These are phyloP conservation scores for Porites rus DNA, from an alignment of 92 coral and sea anemone species.

Conservation along the genomic window DNA sequence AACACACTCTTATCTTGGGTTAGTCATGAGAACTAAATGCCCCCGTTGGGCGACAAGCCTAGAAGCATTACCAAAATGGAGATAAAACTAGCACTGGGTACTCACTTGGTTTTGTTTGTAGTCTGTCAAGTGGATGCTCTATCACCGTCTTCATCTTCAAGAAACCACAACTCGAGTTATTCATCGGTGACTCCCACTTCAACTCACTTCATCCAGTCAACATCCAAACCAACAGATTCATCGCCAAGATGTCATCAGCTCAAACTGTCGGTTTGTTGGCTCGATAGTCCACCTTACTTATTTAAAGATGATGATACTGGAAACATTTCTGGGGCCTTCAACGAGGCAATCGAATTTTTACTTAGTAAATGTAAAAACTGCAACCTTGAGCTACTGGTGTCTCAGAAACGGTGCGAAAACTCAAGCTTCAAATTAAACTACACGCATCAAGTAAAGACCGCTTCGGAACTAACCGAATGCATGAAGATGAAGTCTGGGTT, in stretches of 20 bases:
- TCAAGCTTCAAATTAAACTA: neutral
- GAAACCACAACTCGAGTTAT: neutral
- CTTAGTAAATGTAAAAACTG: neutral
- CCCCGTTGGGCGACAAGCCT: neutral
- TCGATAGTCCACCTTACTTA: slow-evolving; percentile 18
- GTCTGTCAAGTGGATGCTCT: neutral
- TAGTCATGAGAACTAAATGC: no score
- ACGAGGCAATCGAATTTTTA: slow-evolving; percentile 4
- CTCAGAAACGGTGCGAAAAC: no score
- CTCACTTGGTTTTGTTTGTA: neutral
- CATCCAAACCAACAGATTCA: neutral
- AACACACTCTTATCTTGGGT: no score
- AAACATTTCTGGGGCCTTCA: slow-evolving; percentile 6
- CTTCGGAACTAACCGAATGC: slow-evolving; percentile 13
- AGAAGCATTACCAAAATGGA: neutral
- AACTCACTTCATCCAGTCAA: neutral
- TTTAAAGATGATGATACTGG: slow-evolving; percentile 9
- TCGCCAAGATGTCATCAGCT: neutral
- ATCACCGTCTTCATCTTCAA: neutral
- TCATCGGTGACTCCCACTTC: neutral
- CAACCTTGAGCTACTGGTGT: neutral
- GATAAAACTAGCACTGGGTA: neutral
- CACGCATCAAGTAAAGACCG: neutral
- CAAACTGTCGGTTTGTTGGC: slow-evolving; percentile 11
- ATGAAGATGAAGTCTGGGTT: neutral